Conservation (phyloP, 2,888 invertebrate species). For the Idaea straminata region DNA sequence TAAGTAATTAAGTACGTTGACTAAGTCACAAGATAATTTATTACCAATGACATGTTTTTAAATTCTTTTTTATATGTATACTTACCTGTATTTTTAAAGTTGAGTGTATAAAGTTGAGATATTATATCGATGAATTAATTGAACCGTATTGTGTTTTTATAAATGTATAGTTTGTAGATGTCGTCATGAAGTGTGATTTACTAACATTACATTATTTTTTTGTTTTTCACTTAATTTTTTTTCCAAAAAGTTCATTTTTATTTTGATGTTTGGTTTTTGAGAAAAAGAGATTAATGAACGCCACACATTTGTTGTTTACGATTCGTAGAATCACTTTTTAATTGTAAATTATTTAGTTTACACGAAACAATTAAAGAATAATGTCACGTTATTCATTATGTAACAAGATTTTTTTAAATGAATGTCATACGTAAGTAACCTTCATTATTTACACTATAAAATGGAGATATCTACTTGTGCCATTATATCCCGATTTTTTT, state of each 20-base stretch:
- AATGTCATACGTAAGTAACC: not conserved
- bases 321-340: not conserved
- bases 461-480: too few species aligned
- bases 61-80: conserved; percentile 58
- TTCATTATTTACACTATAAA: not conserved
- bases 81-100: conserved; percentile 58
- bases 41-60: conserved; percentile 79
- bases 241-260: conserved; percentile 1
- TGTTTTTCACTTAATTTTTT: conserved; percentile 38
- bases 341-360: not conserved
- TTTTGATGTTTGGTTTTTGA: not conserved
- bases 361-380: too few species aligned
- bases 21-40: conserved; percentile 80
- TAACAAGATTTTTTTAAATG: not conserved
- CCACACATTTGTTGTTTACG: not conserved
- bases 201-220: conserved; percentile 53
- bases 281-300: not conserved
- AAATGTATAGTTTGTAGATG: conserved; percentile 52
- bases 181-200: conserved; percentile 69
- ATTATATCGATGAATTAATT: conserved; percentile 57
- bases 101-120: conserved; percentile 64
- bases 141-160: conserved; percentile 50
- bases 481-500: too few species aligned
- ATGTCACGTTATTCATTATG: too few species aligned
- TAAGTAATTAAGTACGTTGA: conserved; percentile 64